Percentiles rank a stretch among this genome's conserved stretches.
Evolutionary conservation across 2,797 vertebrate genomes (phyloP).

Genomic region (Danio tinwini): DNA sequence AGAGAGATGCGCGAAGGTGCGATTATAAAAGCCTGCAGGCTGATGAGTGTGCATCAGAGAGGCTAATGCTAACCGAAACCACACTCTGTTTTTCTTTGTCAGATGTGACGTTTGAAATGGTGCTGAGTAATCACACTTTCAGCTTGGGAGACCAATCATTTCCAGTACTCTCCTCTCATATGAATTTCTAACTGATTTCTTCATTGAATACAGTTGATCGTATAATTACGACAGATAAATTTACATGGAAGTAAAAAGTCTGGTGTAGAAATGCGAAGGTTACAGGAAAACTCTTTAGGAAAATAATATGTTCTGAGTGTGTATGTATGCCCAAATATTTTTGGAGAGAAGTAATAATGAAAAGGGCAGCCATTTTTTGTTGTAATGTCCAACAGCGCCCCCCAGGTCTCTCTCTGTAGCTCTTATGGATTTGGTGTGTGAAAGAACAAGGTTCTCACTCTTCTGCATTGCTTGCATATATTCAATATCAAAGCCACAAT

Average conservation of each 20-base stretch:
- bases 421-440: conserved; percentile 30
- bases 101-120: conserved; percentile 62
- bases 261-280: neutral
- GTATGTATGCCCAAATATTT: neutral
- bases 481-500: conserved; percentile 72
- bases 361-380: conserved; percentile 44
- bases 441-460: conserved; percentile 44
- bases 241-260: neutral
- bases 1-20: conserved; percentile 67
- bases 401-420: conserved; percentile 33
- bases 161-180: conserved; percentile 67
- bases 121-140: conserved; percentile 64
- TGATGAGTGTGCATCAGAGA: conserved; percentile 59
- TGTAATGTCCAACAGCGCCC: conserved; percentile 38
- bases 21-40: conserved; percentile 70
- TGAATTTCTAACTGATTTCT: conserved; percentile 71
- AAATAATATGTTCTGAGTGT: neutral
- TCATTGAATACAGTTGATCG: conserved; percentile 66
- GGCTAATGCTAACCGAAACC: conserved; percentile 66
- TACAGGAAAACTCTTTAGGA: neutral
- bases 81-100: conserved; percentile 64
- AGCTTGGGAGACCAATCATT: conserved; percentile 67
- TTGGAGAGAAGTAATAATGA: neutral
- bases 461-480: conserved; percentile 64
- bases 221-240: neutral